Evolutionary conservation across 2,797 vertebrate species (phyloP).

Genomic region (Hypotaenidia okinawae): DNA sequence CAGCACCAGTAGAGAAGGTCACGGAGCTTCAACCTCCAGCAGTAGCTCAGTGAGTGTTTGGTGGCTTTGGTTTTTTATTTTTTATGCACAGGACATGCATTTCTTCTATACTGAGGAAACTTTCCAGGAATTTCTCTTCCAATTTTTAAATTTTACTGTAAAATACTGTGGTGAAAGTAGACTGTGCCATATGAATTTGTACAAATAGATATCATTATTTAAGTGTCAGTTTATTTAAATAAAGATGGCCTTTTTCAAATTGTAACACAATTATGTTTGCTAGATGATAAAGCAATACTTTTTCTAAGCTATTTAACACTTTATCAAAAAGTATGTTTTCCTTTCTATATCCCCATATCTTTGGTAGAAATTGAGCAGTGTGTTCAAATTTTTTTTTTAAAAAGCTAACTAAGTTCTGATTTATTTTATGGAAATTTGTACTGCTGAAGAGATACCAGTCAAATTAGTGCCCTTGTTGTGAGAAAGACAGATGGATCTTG

Average conservation of each 20-base stretch:
- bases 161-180: not conserved
- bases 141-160: not conserved
- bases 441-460: not conserved
- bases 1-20: conserved; percentile 74
- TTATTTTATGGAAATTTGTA: not conserved
- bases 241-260: not conserved
- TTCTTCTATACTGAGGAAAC: not conserved
- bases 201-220: not conserved
- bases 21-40: conserved; percentile 71
- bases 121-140: not conserved
- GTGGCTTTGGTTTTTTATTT: not conserved
- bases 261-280: not conserved
- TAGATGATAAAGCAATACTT: not conserved
- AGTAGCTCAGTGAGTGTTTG: conserved; percentile 82
- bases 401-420: not conserved
- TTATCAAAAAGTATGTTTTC: not conserved
- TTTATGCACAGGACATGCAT: not conserved
- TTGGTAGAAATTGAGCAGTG: not conserved
- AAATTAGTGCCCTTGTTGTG: not conserved
- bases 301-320: not conserved
- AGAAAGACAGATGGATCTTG: not conserved
- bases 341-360: not conserved
- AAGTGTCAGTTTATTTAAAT: not conserved
- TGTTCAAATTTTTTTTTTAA: not conserved
- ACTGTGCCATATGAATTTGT: not conserved